Conservation (phyloP, 1,140 invertebrate genomes). For the Drosophila varians region DNA sequence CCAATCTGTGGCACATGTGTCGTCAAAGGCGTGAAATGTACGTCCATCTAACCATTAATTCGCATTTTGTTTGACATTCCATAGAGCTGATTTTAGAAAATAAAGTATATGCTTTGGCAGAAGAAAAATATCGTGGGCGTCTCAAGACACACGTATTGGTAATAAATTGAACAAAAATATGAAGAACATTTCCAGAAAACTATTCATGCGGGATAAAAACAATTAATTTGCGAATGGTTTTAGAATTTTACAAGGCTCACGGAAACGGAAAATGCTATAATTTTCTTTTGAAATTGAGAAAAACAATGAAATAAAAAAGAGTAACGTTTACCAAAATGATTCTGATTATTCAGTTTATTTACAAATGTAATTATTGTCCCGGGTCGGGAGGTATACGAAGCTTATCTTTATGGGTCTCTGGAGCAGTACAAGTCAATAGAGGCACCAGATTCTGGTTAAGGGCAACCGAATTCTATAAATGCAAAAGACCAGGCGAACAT, state of each 20-base stretch:
- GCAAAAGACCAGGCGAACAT: slow-evolving; percentile 23
- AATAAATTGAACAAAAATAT: slow-evolving; percentile 53
- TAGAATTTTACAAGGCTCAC: neutral
- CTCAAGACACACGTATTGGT: slow-evolving; percentile 57
- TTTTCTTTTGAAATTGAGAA: neutral
- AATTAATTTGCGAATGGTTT: neutral
- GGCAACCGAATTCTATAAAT: slow-evolving; percentile 46
- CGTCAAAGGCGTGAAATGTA: slow-evolving; percentile 41
- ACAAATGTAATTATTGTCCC: slow-evolving; percentile 16
- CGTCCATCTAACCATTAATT: slow-evolving; percentile 42
- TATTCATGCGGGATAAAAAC: neutral
- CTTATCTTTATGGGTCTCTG: slow-evolving; percentile 38
- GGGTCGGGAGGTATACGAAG: slow-evolving; percentile 2
- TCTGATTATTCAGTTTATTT: neutral
- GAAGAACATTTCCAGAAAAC: slow-evolving; percentile 28
- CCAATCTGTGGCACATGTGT: slow-evolving; percentile 37
- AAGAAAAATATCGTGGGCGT: slow-evolving; percentile 43
- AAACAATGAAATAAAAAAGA: neutral
- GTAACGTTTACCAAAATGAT: too few relatives aligned
- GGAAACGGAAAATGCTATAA: neutral
- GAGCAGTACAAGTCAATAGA: slow-evolving; percentile 22
- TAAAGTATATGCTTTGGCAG: slow-evolving; percentile 5
- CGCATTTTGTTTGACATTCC: slow-evolving; percentile 68
- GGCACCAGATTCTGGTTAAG: slow-evolving; percentile 19
- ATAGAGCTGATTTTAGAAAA: slow-evolving; percentile 35